Conservation (phyloP, 2,797 vertebrate species). For the Micromesistius poutassou region DNA sequence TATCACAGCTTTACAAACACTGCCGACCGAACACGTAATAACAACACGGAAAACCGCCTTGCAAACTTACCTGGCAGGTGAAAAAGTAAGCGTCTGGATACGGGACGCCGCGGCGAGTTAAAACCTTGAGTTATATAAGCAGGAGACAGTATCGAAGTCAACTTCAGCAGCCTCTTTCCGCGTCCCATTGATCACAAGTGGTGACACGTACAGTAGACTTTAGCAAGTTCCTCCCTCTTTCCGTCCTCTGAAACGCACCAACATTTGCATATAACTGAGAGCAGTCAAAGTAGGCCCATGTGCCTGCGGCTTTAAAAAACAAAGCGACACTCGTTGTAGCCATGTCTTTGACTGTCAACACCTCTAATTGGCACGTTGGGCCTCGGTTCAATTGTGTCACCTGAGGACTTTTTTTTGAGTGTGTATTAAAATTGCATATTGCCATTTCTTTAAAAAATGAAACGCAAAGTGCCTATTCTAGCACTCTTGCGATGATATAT, state of each 20-base stretch:
- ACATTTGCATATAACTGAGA: slow-evolving; percentile 2
- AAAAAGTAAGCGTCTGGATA: background rate
- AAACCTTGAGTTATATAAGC: background rate
- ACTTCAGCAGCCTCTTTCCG: background rate
- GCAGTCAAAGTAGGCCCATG: background rate
- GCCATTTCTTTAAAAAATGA: background rate
- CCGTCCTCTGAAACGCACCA: background rate
- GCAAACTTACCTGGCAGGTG: background rate
- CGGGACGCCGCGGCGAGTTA: background rate
- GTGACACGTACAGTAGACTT: background rate
- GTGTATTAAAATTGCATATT: too few species aligned
- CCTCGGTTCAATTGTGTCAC: background rate
- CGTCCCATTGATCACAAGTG: background rate
- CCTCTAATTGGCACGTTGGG: background rate
- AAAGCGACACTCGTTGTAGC: background rate
- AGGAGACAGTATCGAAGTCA: background rate
- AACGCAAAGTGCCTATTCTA: background rate
- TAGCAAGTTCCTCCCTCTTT: background rate
- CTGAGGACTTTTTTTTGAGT: background rate
- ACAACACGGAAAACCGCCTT: background rate
- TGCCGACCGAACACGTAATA: background rate
- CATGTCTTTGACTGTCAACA: background rate
- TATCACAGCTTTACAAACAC: background rate
- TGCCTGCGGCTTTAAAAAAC: background rate
- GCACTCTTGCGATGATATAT: background rate